Evolutionary conservation across 1,140 invertebrate genomes (phyloP).

Genomic region (Dinoponera quadriceps): DNA sequence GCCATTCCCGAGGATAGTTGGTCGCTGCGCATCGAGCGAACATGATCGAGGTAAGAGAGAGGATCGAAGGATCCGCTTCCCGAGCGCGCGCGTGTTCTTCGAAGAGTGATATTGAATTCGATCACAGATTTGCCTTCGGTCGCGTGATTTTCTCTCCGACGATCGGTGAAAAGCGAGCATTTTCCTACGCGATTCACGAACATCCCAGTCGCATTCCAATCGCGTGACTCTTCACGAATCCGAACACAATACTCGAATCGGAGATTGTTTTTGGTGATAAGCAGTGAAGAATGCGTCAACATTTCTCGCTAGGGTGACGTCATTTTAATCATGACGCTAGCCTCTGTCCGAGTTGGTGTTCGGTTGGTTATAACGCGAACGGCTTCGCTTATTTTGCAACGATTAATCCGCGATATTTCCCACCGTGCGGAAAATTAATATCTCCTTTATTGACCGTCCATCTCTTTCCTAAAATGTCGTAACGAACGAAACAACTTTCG

Average conservation of each 20-base stretch:
- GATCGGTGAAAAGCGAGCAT: conserved; percentile 8
- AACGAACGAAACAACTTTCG: background rate
- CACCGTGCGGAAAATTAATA: too few relatives aligned
- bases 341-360: too few relatives aligned
- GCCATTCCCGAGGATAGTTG: conserved; percentile 75
- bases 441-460: too few relatives aligned
- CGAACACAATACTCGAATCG: background rate
- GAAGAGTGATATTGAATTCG: conserved; percentile 8
- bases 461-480: background rate
- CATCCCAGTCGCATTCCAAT: too few relatives aligned
- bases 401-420: too few relatives aligned
- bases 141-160: background rate
- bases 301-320: too few relatives aligned
- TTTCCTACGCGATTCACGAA: background rate
- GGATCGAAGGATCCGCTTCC: conserved; percentile 3
- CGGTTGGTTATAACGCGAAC: too few relatives aligned
- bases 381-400: too few relatives aligned
- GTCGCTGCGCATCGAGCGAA: conserved; percentile 73
- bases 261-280: too few relatives aligned
- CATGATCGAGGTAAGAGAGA: conserved; percentile 80
- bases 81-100: background rate
- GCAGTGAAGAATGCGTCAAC: background rate
- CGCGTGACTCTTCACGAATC: background rate
- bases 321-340: too few relatives aligned
- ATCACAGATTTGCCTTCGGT: background rate